Base-by-base conservation (phyloP, 2,888 invertebrate species). In the Sabatieria punctata region DNA sequence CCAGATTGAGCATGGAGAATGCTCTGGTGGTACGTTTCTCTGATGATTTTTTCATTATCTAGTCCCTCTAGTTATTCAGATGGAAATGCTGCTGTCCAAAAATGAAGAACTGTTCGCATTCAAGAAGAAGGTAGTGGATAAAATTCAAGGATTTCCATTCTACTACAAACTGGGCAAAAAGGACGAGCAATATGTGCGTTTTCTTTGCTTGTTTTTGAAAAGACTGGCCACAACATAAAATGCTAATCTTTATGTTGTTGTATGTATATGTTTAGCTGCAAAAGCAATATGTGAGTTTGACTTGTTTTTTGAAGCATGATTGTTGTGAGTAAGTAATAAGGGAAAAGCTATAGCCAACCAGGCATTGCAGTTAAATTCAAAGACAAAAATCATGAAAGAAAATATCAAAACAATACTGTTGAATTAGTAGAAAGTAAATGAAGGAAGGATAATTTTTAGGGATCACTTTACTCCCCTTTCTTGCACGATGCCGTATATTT, bases 61-160 rank as follows among this genome's bases (percentile, higher is more conserved):
- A 6, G 39, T n/a, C n/a, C n/a, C n/a, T n/a, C n/a, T n/a, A n/a
- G n/a, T n/a, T n/a, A n/a, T 38, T 22, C 38, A 47, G 47, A 8
- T 47, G 11, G 47, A 47, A 27, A 43, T 47, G 47, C 43, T 30
- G 24, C 22, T 46, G 30, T 19, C 38, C n/a, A 22, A 39, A 18
- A 24, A 46, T 21, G 53, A 49, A 4, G 42, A 49, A 18, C 51
- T 52, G 33, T 53, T 52, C 2, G 46, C 46, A 18, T 56, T 57
- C 46, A 55, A 56, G 26, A 51, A 53, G 27, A 51, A 57, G 22
- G 54, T 58, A 1, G 47, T 54, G 33, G 41, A 38, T 22, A 24
- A 54, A 43, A 55, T 54, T 49, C 49, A 47, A 13, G 46, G 52
- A 2, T 44, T 51, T 15, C 57, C 57, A 1, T 57, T 55, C 30